A percentile compares a stretch with the other conserved stretches of the same genome.
phyloP scores from a whole-genome alignment of 2,797 vertebrate genomes.

The Orientallactaga sibirica region DNA sequence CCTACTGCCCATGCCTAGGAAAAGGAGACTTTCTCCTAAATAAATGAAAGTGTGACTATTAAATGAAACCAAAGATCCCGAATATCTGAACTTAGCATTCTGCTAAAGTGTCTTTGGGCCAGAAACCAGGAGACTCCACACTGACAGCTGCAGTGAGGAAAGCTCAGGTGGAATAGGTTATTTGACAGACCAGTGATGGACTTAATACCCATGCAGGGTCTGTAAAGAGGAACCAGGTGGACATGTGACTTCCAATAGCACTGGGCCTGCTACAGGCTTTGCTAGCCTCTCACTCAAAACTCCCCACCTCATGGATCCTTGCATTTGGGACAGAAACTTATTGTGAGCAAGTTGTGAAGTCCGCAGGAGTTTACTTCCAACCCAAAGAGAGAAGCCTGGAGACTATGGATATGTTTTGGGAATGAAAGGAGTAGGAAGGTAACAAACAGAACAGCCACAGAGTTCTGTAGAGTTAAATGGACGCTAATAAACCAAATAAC shows the following conservation, averaged over 20 bases:
- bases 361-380: no score
- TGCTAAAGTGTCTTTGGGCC: no score
- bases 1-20: neutral
- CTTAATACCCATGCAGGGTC: accelerated
- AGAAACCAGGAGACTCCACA: neutral
- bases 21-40: neutral
- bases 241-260: accelerated
- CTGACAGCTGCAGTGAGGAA: no score
- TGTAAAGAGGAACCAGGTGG: neutral
- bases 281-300: neutral
- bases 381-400: neutral
- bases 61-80: neutral
- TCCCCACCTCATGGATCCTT: neutral
- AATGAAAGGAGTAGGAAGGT: neutral
- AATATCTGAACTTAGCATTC: neutral
- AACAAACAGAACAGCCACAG: neutral
- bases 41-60: neutral
- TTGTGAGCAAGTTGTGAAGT: neutral
- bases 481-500: neutral
- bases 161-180: accelerated
- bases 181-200: accelerated
- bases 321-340: neutral
- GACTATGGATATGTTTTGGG: neutral
- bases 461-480: neutral
- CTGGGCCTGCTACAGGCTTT: accelerated